Conservation (phyloP, 2,888 invertebrate genomes). For the Drosophila diplacantha region DNA sequence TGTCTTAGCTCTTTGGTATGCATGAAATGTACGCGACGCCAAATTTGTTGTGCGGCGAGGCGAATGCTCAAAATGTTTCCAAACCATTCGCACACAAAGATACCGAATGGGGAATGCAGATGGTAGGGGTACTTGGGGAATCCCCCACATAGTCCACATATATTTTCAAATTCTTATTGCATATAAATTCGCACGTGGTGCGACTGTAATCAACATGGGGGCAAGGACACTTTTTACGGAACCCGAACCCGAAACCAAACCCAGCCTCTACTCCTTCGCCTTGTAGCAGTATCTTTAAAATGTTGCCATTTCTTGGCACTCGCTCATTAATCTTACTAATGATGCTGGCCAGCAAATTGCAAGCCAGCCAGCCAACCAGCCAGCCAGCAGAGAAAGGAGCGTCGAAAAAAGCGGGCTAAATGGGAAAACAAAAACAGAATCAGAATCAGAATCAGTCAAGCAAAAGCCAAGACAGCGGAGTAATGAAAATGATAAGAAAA, state of each 20-base stretch:
- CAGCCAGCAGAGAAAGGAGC: constrained; percentile 23
- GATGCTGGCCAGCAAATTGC: constrained; percentile 71
- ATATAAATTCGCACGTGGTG: constrained; percentile 74
- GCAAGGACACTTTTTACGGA: constrained; percentile 61
- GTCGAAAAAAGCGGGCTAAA: constrained; percentile 22
- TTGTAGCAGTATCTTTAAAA: constrained; percentile 58
- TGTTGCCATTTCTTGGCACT: constrained; percentile 35
- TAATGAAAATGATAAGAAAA: constrained; percentile 74
- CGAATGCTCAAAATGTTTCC: constrained; percentile 64
- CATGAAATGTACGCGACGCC: constrained; percentile 73
- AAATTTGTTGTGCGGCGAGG: constrained; percentile 72
- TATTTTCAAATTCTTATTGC: constrained; percentile 74
- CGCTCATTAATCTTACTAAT: constrained; percentile 72
- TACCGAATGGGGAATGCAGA: constrained; percentile 5
- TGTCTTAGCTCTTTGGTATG: constrained; percentile 67
- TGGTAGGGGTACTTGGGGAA: not conserved
- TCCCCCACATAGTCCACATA: constrained; percentile 48
- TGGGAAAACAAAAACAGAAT: constrained; percentile 48
- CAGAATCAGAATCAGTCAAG: constrained; percentile 70
- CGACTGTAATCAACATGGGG: constrained; percentile 67
- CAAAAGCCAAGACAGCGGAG: constrained; percentile 68
- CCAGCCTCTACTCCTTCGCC: not conserved
- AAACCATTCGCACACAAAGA: constrained; percentile 36
- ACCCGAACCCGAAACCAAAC: constrained; percentile 6
- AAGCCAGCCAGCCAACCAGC: constrained; percentile 19